A percentile compares a stretch with the other conserved stretches of the same genome.
Evolutionary conservation across 1,140 invertebrate genomes (phyloP).

Genomic region (Procambarus virginalis): DNA sequence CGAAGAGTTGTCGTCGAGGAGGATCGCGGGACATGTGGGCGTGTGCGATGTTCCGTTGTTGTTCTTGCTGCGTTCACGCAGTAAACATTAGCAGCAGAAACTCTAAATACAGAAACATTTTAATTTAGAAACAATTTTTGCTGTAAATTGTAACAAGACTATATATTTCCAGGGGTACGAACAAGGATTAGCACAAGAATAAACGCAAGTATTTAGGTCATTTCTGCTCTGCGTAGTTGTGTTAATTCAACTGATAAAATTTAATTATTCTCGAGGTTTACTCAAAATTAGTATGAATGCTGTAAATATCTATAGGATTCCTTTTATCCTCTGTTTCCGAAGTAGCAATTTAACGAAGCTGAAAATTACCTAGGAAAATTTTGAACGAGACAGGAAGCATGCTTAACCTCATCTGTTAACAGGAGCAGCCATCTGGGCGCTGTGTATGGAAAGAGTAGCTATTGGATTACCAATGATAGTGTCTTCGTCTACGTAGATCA

Average conservation of each 20-base stretch:
- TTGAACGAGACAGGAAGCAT: neutral
- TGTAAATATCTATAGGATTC: slow-evolving; percentile 3
- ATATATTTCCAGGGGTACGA: slow-evolving; percentile 39
- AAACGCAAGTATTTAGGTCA: slow-evolving; percentile 10
- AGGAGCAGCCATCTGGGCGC: neutral
- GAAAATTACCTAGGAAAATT: neutral
- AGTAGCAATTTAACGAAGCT: neutral
- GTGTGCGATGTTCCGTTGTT: neutral
- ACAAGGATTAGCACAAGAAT: slow-evolving; percentile 46
- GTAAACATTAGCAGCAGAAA: neutral
- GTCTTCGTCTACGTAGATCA: slow-evolving; percentile 21
- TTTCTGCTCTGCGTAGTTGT: neutral
- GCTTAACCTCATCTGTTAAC: neutral
- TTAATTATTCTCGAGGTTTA: neutral
- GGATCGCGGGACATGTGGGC: neutral
- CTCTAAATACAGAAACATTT: slow-evolving; percentile 18
- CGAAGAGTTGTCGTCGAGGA: neutral
- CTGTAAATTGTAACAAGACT: slow-evolving; percentile 28
- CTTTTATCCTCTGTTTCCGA: slow-evolving; percentile 7
- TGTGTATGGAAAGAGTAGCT: slow-evolving; percentile 19
- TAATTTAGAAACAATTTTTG: slow-evolving; percentile 17
- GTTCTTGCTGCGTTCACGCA: neutral
- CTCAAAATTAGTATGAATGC: slow-evolving; percentile 19
- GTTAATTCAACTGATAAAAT: neutral
- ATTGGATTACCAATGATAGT: slow-evolving; percentile 27